Evolutionary conservation across 2,888 invertebrate genomes (phyloP).

Genomic region (Tanytarsus gracilentus): DNA sequence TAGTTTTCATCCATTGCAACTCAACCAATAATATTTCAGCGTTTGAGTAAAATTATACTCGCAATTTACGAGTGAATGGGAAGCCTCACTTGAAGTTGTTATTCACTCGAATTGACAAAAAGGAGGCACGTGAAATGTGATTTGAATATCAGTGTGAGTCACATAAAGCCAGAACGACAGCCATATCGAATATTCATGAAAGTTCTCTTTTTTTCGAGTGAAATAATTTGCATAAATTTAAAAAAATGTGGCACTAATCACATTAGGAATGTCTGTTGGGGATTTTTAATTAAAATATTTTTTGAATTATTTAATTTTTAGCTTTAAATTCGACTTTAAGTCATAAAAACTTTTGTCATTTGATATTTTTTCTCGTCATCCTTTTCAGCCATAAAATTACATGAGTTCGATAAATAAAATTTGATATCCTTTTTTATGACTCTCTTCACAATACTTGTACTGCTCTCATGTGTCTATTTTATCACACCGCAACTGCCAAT

Average conservation of each 20-base stretch:
- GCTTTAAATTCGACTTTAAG: no score
- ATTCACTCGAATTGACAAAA: no score
- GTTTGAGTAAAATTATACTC: neutral
- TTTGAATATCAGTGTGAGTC: neutral
- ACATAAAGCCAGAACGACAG: no score
- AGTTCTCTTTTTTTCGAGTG: neutral
- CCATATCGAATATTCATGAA: neutral
- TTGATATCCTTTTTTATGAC: slow-evolving; percentile 17
- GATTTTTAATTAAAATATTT: neutral
- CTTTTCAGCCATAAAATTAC: neutral
- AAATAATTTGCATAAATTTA: neutral
- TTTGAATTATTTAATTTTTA: no score
- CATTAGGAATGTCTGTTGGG: no score
- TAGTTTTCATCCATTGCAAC: no score
- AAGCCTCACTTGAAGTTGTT: neutral
- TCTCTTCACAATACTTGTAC: neutral
- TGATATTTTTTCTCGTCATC: neutral
- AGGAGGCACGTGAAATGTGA: neutral
- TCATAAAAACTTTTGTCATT: slow-evolving; percentile 1
- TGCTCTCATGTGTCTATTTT: neutral
- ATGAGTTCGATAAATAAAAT: slow-evolving; percentile 6
- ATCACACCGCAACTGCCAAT: no score
- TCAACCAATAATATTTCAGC: no score
- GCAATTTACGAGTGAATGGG: neutral
- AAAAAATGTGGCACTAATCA: neutral